A percentile compares a stretch with the other conserved stretches of the same genome.
phyloP scores from a whole-genome alignment of 2,113 vertebrate genomes.

The Mobula hypostoma region DNA sequence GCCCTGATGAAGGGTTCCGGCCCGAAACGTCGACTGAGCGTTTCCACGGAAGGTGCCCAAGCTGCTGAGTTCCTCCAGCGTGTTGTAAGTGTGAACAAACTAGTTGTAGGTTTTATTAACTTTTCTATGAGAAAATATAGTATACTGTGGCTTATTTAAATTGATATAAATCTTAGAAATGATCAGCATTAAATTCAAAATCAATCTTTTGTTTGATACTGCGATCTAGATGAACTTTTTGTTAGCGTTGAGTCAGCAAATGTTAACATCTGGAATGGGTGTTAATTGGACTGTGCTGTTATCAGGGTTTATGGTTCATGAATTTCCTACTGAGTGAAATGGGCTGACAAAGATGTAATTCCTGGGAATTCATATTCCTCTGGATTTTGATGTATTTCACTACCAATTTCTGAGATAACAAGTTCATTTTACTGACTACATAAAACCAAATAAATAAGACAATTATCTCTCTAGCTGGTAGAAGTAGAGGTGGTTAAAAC shows the following conservation, averaged over 20 bases:
- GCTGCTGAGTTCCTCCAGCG: too few relatives aligned
- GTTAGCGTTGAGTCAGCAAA: not conserved
- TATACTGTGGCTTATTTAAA: not conserved
- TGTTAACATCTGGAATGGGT: not conserved
- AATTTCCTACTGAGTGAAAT: not conserved
- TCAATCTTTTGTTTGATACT: not conserved
- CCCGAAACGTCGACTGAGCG: too few relatives aligned
- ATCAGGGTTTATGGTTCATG: not conserved
- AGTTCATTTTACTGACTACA: not conserved
- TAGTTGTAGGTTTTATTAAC: not conserved
- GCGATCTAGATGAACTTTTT: not conserved
- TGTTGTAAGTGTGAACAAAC: too few relatives aligned
- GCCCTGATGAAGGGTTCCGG: too few relatives aligned
- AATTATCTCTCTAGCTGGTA: not conserved
- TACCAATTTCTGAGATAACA: not conserved
- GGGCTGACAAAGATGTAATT: not conserved
- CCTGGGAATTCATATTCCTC: not conserved
- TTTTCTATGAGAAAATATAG: not conserved
- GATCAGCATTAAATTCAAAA: not conserved
- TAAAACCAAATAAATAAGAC: not conserved
- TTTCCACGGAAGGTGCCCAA: too few relatives aligned
- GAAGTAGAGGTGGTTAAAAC: not conserved
- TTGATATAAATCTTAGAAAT: not conserved
- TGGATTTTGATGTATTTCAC: constrained; percentile 18
- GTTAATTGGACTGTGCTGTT: not conserved